Conservation (phyloP, 1,140 invertebrate species). For the Drosophila sulfurigaster region DNA sequence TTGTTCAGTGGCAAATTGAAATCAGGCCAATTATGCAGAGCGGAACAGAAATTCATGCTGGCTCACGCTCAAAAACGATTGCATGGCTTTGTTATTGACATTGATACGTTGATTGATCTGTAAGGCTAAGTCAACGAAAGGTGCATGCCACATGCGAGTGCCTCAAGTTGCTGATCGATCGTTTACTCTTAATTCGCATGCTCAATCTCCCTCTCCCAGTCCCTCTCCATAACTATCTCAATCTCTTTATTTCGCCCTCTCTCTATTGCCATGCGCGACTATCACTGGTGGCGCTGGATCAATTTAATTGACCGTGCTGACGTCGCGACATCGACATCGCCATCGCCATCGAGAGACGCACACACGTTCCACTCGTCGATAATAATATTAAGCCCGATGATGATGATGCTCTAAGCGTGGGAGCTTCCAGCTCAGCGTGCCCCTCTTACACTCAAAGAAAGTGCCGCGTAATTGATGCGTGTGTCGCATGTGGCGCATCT, state of each 20-base stretch:
- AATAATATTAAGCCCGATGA: constrained; percentile 1
- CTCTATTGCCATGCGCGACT: constrained; percentile 21
- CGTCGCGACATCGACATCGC: constrained; percentile 37
- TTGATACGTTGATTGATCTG: constrained; percentile 54
- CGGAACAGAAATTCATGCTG: constrained; percentile 28
- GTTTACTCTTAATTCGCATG: background rate
- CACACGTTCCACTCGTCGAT: background rate
- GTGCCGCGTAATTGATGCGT: constrained; percentile 72
- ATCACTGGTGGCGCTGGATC: constrained; percentile 57
- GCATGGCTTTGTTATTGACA: constrained; percentile 56
- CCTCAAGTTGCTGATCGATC: constrained; percentile 57
- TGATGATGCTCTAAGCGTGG: constrained; percentile 29
- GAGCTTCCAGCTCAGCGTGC: constrained; percentile 46
- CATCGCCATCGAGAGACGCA: background rate
- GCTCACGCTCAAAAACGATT: constrained; percentile 1
- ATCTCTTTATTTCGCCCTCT: background rate
- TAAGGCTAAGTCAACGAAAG: constrained; percentile 48
- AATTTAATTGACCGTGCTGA: constrained; percentile 75
- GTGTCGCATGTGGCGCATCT: constrained; percentile 50
- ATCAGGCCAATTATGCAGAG: constrained; percentile 70
- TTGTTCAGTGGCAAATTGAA: constrained; percentile 61
- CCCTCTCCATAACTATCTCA: background rate
- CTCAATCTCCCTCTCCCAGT: background rate
- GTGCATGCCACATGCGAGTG: constrained; percentile 57
- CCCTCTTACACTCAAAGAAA: constrained; percentile 50